phyloP scores from a whole-genome alignment of 2,797 vertebrate genomes.

The Meda fulgida region DNA sequence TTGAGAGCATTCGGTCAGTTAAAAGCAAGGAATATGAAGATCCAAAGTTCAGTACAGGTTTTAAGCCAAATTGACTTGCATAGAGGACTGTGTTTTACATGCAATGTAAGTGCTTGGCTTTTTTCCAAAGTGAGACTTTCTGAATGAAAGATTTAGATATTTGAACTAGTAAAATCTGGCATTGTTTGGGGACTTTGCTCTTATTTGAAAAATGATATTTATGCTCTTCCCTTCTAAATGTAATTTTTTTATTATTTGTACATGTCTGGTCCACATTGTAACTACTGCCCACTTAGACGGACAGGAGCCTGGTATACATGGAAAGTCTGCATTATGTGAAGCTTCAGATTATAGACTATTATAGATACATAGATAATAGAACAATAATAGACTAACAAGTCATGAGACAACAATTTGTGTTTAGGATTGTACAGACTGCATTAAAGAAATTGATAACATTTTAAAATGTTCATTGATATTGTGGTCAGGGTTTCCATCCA shows the following conservation, averaged over 20 bases:
- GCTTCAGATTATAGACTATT: neutral
- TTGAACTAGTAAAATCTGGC: neutral
- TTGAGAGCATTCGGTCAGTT: constrained; percentile 38
- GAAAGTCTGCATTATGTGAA: neutral
- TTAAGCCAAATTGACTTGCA: neutral
- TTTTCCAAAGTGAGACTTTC: constrained; percentile 4
- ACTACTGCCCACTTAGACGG: neutral
- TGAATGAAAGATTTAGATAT: neutral
- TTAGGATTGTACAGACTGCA: neutral
- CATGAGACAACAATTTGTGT: neutral
- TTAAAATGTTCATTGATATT: neutral
- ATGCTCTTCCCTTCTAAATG: neutral
- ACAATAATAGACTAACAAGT: neutral
- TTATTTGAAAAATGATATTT: neutral
- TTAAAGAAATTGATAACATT: neutral
- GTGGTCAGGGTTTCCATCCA: neutral
- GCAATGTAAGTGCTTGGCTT: neutral
- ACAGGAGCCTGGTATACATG: neutral
- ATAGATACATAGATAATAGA: no score
- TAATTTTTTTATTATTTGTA: neutral
- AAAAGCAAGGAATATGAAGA: constrained; percentile 24
- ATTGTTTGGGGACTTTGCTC: neutral
- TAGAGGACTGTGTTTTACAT: neutral
- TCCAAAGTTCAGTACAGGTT: constrained; percentile 5
- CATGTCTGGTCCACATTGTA: neutral